These are phyloP conservation scores for Macrophya annulata DNA, from an alignment of 2,888 invertebrate genomes.

Conservation along the genomic window DNA sequence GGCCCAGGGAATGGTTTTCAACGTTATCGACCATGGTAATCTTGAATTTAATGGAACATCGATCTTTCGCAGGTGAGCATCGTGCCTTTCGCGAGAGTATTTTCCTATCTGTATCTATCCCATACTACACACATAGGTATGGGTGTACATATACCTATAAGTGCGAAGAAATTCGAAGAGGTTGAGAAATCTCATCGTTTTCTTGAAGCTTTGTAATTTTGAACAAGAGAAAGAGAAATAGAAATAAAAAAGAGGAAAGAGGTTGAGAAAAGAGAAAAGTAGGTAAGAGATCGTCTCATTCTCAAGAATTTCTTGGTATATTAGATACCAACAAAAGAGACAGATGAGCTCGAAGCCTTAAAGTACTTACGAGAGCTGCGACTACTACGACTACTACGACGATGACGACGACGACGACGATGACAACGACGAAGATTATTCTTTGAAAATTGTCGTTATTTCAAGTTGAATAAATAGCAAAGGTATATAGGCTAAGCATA, in stretches of 20 bases:
- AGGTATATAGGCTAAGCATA: constrained; percentile 3
- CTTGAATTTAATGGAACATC: constrained; percentile 45
- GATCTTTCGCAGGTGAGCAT: constrained; percentile 21
- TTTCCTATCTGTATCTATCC: background rate
- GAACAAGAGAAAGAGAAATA: background rate
- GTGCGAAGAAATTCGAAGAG: constrained; percentile 2
- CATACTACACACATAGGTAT: background rate
- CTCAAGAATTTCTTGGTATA: constrained; percentile 6
- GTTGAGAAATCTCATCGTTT: background rate
- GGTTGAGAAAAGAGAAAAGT: background rate
- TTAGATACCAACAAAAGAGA: constrained; percentile 1
- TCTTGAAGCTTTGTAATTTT: background rate
- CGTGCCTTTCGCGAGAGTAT: background rate
- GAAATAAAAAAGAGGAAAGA: background rate
- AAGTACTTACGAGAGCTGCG: background rate
- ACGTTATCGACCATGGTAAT: constrained; percentile 41
- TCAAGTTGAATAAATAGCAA: constrained; percentile 45
- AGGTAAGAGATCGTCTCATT: constrained; percentile 15
- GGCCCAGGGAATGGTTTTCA: background rate
- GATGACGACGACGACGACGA: background rate
- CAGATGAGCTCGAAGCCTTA: constrained; percentile 11
- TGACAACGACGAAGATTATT: background rate
- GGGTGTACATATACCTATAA: background rate
- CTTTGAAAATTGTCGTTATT: constrained; percentile 27
- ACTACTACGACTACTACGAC: background rate